Evolutionary conservation across 2,888 invertebrate genomes (phyloP).

Genomic region (Trichogramma dendrolimi): DNA sequence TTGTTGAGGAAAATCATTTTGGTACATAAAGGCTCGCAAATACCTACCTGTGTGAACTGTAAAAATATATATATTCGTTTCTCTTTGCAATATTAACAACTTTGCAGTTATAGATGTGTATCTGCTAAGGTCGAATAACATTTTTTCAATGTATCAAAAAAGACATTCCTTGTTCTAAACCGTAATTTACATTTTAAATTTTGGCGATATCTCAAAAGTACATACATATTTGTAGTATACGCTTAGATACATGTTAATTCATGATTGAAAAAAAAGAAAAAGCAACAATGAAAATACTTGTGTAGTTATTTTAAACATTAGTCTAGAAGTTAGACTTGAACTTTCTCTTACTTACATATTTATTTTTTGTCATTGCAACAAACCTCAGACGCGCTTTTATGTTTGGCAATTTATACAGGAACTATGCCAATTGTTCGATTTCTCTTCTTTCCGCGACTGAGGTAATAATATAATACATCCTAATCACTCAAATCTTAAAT

Average conservation of each 20-base stretch:
- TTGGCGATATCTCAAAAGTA: neutral
- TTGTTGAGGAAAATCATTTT: slow-evolving; percentile 7
- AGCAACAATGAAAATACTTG: neutral
- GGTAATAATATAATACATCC: neutral
- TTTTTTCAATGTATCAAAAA: slow-evolving; percentile 5
- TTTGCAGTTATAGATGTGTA: slow-evolving; percentile 9
- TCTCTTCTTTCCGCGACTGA: slow-evolving; percentile 5
- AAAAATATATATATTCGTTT: slow-evolving; percentile 8
- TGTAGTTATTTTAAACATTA: too few relatives aligned
- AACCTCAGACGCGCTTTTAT: neutral
- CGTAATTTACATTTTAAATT: neutral
- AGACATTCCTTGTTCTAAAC: slow-evolving; percentile 3
- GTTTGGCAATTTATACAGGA: slow-evolving; percentile 12
- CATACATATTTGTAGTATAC: too few relatives aligned
- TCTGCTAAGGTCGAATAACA: too few relatives aligned
- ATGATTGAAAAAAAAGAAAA: neutral
- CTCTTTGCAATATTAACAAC: slow-evolving; percentile 2
- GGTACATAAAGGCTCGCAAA: slow-evolving; percentile 1
- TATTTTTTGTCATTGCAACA: neutral
- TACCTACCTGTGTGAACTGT: slow-evolving; percentile 5
- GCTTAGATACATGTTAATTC: too few relatives aligned
- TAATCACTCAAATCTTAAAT: too few relatives aligned
- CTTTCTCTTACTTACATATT: neutral
- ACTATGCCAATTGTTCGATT: slow-evolving; percentile 5
- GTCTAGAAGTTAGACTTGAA: too few relatives aligned